phyloP scores from a whole-genome alignment of 1,140 invertebrate species.

The Agrilus planipennis region DNA sequence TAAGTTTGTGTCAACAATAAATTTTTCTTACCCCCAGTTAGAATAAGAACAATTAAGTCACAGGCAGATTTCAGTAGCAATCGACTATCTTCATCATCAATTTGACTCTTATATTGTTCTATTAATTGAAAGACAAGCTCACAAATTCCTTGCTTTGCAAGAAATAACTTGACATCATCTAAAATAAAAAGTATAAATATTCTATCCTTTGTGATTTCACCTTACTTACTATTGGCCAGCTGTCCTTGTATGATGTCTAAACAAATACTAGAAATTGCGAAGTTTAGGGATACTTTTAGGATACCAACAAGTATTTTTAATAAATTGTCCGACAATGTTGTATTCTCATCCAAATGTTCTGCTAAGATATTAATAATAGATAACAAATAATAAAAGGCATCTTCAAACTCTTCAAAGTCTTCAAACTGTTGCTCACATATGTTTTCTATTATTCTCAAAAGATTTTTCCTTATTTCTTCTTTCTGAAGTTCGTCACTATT shows the following conservation, averaged over 20 bases:
- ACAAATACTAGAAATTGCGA: conserved; percentile 60
- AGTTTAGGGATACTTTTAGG: conserved; percentile 45
- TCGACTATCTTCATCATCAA: conserved; percentile 55
- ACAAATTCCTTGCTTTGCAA: conserved; percentile 63
- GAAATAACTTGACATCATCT: conserved; percentile 64
- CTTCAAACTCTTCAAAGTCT: conserved; percentile 37
- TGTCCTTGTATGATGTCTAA: conserved; percentile 63
- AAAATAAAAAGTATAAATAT: conserved; percentile 14
- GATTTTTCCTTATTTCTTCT: conserved; percentile 50
- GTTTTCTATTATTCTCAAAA: conserved; percentile 46
- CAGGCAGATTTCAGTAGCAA: conserved; percentile 70
- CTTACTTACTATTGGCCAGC: conserved; percentile 53
- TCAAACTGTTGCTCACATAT: conserved; percentile 34
- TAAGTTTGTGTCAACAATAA: conserved; percentile 6
- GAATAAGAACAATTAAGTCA: conserved; percentile 69
- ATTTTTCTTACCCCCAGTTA: conserved; percentile 71
- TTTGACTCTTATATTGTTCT: conserved; percentile 49
- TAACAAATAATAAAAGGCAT: conserved; percentile 54
- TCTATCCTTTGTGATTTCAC: background rate
- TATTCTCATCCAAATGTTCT: conserved; percentile 48
- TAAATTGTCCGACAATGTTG: conserved; percentile 41
- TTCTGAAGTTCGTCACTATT: conserved; percentile 55
- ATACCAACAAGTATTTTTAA: conserved; percentile 47
- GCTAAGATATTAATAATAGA: conserved; percentile 61
- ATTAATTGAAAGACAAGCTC: conserved; percentile 62